Conservation (phyloP, 1,140 invertebrate genomes). For the Hylaeus volcanicus region DNA sequence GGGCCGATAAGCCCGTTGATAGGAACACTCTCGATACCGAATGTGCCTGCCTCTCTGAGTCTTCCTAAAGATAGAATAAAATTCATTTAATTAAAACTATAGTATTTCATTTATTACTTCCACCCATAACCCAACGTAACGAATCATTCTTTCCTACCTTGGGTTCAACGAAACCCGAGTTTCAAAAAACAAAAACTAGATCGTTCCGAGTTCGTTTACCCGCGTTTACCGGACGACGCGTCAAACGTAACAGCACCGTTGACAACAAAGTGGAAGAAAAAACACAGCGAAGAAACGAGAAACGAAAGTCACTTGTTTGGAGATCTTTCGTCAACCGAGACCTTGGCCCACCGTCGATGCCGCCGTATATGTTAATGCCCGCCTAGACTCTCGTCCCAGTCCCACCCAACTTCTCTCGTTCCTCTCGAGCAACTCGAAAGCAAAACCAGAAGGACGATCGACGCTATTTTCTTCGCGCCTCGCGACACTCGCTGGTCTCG, state of each 20-base stretch:
- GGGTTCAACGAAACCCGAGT: too few species aligned
- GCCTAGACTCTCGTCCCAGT: constrained; percentile 4
- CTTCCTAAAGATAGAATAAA: too few species aligned
- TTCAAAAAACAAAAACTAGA: too few species aligned
- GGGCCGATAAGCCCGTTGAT: too few species aligned
- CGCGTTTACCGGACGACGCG: constrained; percentile 28
- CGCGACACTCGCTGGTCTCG: too few species aligned
- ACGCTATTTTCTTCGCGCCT: not conserved
- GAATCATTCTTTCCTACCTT: too few species aligned
- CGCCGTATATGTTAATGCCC: constrained; percentile 3
- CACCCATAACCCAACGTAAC: too few species aligned
- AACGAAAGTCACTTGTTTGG: not conserved
- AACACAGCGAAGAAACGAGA: not conserved
- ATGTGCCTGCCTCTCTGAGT: too few species aligned
- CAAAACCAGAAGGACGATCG: not conserved
- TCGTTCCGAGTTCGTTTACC: not conserved
- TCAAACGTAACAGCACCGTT: not conserved
- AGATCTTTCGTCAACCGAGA: constrained; percentile 44
- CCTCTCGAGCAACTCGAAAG: not conserved
- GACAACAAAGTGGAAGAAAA: not conserved
- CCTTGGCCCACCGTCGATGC: not conserved
- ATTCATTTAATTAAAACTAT: too few species aligned
- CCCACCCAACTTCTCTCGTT: not conserved
- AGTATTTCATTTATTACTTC: too few species aligned
- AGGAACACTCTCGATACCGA: too few species aligned